Evolutionary conservation across 2,113 vertebrate genomes (phyloP), one percentile per base, ranked within the genome.

Genomic region (Larimichthys crocea): DNA sequence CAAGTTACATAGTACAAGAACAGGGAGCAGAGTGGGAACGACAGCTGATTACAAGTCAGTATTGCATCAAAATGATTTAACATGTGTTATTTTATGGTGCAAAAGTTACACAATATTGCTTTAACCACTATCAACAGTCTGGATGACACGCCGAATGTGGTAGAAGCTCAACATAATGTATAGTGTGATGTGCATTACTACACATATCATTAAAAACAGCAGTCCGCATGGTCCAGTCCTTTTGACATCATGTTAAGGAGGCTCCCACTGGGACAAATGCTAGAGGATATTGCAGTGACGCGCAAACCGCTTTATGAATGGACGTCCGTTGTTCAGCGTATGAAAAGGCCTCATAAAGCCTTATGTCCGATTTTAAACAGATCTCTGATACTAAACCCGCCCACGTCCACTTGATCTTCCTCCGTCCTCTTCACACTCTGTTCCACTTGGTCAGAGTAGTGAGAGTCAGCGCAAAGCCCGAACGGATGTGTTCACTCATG

Each of bases 401-500:
- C 46, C 49, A 62, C 73, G 60, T 64, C 72, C 64, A 56, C 78
- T 76, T 72, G 49, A 68, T 79, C 80, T 80, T 70, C 35, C 20
- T 63, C 20, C 9, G 0, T 10, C 57, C 63, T 53, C 14, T 35
- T 68, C 68, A 42, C 78, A 26, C n/a, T 48, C 17, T 44, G 24
- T 74, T 26, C 35, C 46, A 48, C 68, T 81, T 81, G 42, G 77
- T 66, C 35, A 56, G 64, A 57, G 53, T 15, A 56, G 76, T 26
- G 44, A 53, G 59, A 48, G 55, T 52, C 15, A 19, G 65, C 6
- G 6, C 68, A 85, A 89, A 89, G 74, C 77, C 83, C 19, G 67
- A 89, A 74, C 86, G 71, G 84, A 92, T 91, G 86, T 88, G 53
- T 90, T 91, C 80, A 90, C 65, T 91, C 59, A 46, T 20, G 14